Base-by-base conservation (phyloP, 2,797 vertebrate genomes). In the Eulemur coronatus region DNA sequence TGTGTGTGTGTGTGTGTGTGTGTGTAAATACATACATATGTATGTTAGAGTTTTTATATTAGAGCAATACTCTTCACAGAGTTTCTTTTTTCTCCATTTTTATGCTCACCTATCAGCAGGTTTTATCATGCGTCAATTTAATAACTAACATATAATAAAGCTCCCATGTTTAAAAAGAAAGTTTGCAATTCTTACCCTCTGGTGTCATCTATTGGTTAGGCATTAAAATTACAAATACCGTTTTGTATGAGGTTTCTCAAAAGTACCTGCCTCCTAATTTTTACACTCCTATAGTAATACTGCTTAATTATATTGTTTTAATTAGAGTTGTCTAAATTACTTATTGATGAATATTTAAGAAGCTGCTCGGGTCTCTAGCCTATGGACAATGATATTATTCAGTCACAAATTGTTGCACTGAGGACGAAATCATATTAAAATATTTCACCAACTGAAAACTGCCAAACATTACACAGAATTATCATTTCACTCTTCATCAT, bases 131-230 rank as follows among this genome's bases (percentile, higher is more conserved):
- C 84, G 90, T 96, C 87, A 92, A 35, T 85, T 97, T 97, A 89
- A 91, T 97, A 96, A 96, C 86, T 89, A 87, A 87, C 33, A 87
- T 85, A 87, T 84, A 91, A 96, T 96, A 90, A 97, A 95, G 78
- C 81, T 96, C 59, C 69, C 70, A 75, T 50, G 3, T 26, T 89
- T 84, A 70, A 26, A 65, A 86, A 87, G 30, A 3, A 80, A 35
- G 24, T 33, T 43, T 18, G 8, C 30, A 95, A 98, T 96, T 43
- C 97, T 98, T 97, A 96, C 85, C 80, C 96, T 92, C 81, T 98
- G 97, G 87, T 94, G 97, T 98, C 98, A 98, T 97, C 98, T 98
- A 63, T 97, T 96, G 98, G 97, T 13, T 2, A 65, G 22, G 84
- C 91, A 22, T 11, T 50, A 84, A 84, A 88, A 97, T 94, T 96